phyloP scores from a whole-genome alignment of 2,797 vertebrate species.

The Hapalemur alaotrensis region DNA sequence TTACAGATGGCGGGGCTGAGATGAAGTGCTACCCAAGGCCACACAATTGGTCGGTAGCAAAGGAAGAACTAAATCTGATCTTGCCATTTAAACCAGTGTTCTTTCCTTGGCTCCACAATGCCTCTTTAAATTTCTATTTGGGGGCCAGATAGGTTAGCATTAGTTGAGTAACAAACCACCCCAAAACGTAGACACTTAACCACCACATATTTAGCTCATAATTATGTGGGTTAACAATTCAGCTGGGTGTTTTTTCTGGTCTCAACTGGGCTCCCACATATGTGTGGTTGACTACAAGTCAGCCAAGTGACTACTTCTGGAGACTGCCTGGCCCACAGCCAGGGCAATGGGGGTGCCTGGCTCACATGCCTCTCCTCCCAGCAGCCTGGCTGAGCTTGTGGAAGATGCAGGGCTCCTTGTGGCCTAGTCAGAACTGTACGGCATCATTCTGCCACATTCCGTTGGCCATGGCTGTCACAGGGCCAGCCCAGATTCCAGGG shows the following conservation, averaged over 20 bases:
- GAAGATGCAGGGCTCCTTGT: neutral
- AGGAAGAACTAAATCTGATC: neutral
- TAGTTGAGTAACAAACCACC: neutral
- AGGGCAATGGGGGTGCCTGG: neutral
- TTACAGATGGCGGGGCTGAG: neutral
- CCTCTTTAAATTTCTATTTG: neutral
- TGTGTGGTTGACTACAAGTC: neutral
- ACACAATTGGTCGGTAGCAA: neutral
- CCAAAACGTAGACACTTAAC: neutral
- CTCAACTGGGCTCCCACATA: neutral
- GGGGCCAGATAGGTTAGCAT: neutral
- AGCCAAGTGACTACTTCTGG: neutral
- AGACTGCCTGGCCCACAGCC: neutral
- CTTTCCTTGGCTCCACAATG: neutral
- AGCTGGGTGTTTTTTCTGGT: neutral
- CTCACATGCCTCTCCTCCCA: neutral
- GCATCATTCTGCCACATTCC: neutral
- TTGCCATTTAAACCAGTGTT: neutral
- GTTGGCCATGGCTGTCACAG: neutral
- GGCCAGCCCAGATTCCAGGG: neutral
- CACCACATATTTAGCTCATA: neutral
- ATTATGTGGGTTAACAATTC: neutral
- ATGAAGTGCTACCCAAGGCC: neutral
- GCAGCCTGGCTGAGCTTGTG: neutral
- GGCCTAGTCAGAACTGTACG: neutral